phyloP scores from a whole-genome alignment of 2,797 vertebrate genomes.

The Molossus alvarezi region DNA sequence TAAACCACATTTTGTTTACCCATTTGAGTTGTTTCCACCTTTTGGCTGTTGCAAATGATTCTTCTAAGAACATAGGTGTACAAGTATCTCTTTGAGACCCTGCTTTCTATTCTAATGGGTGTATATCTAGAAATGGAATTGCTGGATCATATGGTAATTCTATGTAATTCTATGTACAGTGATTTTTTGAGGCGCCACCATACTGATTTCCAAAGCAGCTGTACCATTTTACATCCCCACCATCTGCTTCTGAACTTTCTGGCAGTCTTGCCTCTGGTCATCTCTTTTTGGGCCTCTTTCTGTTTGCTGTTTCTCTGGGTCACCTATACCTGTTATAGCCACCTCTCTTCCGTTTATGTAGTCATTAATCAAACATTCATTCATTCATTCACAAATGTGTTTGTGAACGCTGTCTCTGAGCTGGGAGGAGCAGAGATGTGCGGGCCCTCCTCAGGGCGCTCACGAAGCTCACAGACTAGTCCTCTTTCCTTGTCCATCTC shows the following conservation, averaged over 20 bases:
- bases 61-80: background rate
- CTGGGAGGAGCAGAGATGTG: background rate
- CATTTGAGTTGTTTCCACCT: background rate
- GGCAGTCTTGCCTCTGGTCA: background rate
- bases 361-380: background rate
- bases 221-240: background rate
- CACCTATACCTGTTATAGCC: background rate
- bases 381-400: background rate
- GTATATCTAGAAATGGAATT: background rate
- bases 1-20: background rate
- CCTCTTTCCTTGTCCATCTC: background rate
- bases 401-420: background rate
- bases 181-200: background rate
- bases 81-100: background rate
- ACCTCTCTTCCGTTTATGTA: background rate
- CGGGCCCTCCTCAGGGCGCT: fast-evolving
- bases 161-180: background rate
- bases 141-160: background rate
- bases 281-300: background rate
- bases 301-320: background rate
- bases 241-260: background rate
- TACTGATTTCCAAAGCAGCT: background rate
- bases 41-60: background rate
- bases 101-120: background rate
- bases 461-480: background rate